Base-by-base conservation (phyloP, 2,888 invertebrate species). In the Drosophila tripunctata region DNA sequence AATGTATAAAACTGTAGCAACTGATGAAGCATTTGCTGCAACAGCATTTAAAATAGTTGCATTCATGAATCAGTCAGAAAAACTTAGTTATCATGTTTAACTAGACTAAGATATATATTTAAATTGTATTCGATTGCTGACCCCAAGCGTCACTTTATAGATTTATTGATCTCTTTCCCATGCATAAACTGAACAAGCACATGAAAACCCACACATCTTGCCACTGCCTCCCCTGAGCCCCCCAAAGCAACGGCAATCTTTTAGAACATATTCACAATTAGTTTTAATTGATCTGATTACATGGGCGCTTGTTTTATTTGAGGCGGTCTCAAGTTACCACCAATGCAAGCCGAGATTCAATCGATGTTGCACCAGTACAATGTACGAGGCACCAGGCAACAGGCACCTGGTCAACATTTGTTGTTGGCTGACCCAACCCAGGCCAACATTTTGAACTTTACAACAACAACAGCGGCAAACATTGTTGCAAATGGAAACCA, bases 271-370 rank as follows among this genome's bases (percentile, higher is more conserved):
- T 35, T 44, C 36, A 64, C 69, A 80, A 82, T 80, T 86, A 75
- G 73, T 67, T 69, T 79, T 86, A 81, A 81, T 81, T 81, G 80
- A 82, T 82, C 83, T 71, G 83, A 82, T 82, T 76, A 77, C 66
- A 71, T 17, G 54, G 58, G 15, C 45, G 57, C 58, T 48, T 44
- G 67, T 43, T 27, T 41, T 47, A 61, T 58, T 36, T 47, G 35
- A 60, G 60, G 63, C 64, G 51, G 57, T 73, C 44, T 78, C 43
- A 63, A 40, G 64, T 70, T 72, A 67, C 78, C 60, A 67, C 78
- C 60, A 74, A 58, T 57, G 47, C 68, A 60, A 64, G 52, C n/a
- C 57, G 56, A 66, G 82, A 79, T 79, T 62, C 54, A 43, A 79
- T 82, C 78, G 67, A 72, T 75, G 72, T 72, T 72, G 75, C 76